Percentiles rank a stretch among this genome's conserved stretches.
These are phyloP conservation scores for Poecilia picta DNA, from an alignment of 2,797 vertebrate species.

Conservation along the genomic window DNA sequence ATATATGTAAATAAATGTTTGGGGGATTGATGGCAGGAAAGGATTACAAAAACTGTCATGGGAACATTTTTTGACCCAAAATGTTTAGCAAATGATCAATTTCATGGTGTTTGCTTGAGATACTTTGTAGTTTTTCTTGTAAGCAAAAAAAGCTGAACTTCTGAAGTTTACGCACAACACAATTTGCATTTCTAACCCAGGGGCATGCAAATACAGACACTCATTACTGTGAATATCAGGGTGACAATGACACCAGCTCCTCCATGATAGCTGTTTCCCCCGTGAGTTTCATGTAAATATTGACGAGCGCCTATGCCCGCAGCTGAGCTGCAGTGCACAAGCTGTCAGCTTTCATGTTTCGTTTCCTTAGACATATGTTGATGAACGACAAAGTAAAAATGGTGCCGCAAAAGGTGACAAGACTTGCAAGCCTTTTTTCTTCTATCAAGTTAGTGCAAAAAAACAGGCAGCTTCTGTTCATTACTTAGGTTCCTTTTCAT, in stretches of 20 bases:
- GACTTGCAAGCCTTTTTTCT: slow-evolving; percentile 8
- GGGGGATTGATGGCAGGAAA: background rate
- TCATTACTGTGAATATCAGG: slow-evolving; percentile 23
- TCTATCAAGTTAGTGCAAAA: background rate
- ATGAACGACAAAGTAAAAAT: slow-evolving; percentile 15
- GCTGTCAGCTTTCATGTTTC: slow-evolving; percentile 50
- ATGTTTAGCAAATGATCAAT: background rate
- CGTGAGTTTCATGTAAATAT: slow-evolving; percentile 67
- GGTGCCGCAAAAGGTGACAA: slow-evolving; percentile 46
- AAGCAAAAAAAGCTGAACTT: slow-evolving; percentile 7
- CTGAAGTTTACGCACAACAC: slow-evolving; percentile 34
- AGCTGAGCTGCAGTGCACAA: slow-evolving; percentile 13
- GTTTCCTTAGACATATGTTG: slow-evolving; percentile 58
- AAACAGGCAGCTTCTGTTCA: background rate
- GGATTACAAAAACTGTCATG: background rate
- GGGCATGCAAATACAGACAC: slow-evolving; percentile 14
- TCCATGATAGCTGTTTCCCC: slow-evolving; percentile 33
- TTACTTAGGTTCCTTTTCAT: background rate
- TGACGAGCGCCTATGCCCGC: slow-evolving; percentile 40
- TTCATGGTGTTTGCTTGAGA: background rate
- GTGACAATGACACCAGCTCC: slow-evolving; percentile 34
- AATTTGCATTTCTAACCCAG: slow-evolving; percentile 2
- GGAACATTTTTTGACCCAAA: too few species aligned
- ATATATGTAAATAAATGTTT: background rate
- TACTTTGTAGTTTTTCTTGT: background rate